Percentiles rank a stretch among this genome's conserved stretches.
Conservation (phyloP, 2,797 vertebrate species). For the Stomatorhinus walkeri region DNA sequence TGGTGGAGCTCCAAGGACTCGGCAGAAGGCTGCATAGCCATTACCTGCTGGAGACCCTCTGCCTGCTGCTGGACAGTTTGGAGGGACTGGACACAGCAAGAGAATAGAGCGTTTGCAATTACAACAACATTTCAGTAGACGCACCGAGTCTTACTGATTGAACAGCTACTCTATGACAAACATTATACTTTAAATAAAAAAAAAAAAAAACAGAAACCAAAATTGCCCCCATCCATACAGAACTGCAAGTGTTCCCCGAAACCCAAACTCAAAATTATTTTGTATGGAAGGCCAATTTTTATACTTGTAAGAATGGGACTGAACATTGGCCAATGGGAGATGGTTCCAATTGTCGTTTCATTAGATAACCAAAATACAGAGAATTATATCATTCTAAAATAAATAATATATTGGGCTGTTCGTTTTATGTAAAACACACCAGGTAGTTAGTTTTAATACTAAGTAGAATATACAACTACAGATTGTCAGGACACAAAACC, state of each 20-base stretch:
- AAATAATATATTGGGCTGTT: not conserved
- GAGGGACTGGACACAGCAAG: constrained; percentile 61
- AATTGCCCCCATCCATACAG: not conserved
- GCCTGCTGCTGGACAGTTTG: constrained; percentile 66
- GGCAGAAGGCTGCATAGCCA: constrained; percentile 58
- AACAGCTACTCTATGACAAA: not conserved
- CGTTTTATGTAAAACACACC: not conserved
- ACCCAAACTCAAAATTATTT: not conserved
- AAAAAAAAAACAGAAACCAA: not conserved
- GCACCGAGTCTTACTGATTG: not conserved
- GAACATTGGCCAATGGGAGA: not conserved
- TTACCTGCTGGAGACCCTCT: constrained; percentile 68
- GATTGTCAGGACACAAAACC: not conserved
- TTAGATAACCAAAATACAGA: not conserved
- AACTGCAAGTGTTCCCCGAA: not conserved
- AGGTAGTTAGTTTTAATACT: not conserved
- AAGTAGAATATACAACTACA: not conserved
- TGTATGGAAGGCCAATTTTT: not conserved
- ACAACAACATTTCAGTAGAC: not conserved
- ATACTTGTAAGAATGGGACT: not conserved
- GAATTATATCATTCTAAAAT: not conserved
- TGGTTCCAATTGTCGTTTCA: not conserved
- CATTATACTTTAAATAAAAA: too few relatives aligned
- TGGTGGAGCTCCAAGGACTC: constrained; percentile 60
- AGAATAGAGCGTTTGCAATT: not conserved